Percentiles rank a stretch among this genome's conserved stretches.
These are phyloP conservation scores for Scatophagus argus DNA, from an alignment of 2,113 vertebrate genomes.

Conservation along the genomic window DNA sequence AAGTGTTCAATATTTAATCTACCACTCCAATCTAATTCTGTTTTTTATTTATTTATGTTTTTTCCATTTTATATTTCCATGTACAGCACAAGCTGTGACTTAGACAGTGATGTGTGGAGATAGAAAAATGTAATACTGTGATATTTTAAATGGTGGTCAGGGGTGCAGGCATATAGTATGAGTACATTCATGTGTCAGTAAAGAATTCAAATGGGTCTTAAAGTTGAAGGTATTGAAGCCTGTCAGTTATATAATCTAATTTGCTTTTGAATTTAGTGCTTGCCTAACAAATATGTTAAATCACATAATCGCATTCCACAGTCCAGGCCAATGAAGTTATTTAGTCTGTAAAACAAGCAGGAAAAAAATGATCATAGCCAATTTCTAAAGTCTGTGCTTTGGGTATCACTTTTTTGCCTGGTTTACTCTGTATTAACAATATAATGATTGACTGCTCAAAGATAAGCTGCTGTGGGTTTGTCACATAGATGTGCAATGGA, in stretches of 20 bases:
- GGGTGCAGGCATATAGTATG: not conserved
- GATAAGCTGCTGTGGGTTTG: not conserved
- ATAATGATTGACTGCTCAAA: constrained; percentile 7
- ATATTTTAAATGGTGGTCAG: not conserved
- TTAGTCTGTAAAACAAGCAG: not conserved
- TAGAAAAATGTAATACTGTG: not conserved
- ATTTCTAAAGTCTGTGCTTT: not conserved
- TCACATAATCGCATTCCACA: not conserved
- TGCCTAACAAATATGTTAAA: constrained; percentile 2
- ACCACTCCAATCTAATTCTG: not conserved
- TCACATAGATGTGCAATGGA: not conserved
- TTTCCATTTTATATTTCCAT: not conserved
- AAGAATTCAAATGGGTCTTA: not conserved
- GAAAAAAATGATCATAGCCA: not conserved
- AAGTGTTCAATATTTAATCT: not conserved
- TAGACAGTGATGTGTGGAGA: not conserved
- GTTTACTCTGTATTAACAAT: not conserved
- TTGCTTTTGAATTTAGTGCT: constrained; percentile 15
- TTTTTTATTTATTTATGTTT: not conserved
- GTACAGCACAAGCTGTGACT: not conserved
- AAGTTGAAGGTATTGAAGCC: not conserved
- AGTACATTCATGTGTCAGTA: not conserved
- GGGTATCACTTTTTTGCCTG: not conserved
- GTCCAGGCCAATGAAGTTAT: not conserved
- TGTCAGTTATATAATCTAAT: not conserved